These are phyloP conservation scores for Syngnathus scovelli DNA, from an alignment of 2,113 vertebrate genomes.

Conservation along the genomic window DNA sequence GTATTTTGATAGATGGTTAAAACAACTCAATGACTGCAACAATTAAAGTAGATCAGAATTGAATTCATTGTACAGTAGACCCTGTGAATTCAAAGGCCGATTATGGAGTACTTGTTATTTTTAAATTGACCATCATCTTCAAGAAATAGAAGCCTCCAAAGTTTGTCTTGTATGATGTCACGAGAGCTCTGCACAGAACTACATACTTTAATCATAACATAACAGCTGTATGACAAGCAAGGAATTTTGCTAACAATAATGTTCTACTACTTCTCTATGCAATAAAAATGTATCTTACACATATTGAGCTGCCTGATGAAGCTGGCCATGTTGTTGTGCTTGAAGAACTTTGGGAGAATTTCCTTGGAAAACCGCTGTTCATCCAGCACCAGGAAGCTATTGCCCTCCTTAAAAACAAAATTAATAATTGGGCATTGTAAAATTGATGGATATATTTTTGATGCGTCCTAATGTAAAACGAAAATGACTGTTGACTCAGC, in stretches of 20 bases:
- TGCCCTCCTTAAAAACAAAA: conserved; percentile 80
- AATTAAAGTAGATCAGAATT: not conserved
- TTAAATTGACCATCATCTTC: not conserved
- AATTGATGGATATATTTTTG: no score
- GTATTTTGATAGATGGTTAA: not conserved
- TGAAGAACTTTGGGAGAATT: conserved; percentile 96
- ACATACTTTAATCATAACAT: no score
- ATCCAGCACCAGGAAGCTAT: conserved; percentile 92
- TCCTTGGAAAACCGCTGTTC: conserved; percentile 94
- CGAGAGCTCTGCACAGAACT: no score
- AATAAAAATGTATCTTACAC: conserved; percentile 76
- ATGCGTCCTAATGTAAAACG: not conserved
- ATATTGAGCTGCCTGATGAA: conserved; percentile 97
- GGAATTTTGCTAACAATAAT: no score
- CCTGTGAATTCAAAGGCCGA: not conserved
- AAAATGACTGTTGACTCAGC: not conserved
- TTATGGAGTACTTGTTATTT: not conserved
- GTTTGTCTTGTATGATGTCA: no score
- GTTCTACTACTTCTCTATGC: not conserved
- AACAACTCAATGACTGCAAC: not conserved
- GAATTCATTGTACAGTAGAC: not conserved
- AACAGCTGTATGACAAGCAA: no score
- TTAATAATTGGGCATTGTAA: no score
- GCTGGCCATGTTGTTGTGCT: conserved; percentile 99
- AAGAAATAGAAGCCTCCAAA: not conserved